phyloP scores from a whole-genome alignment of 2,113 vertebrate species.

The Pituophis catenifer region DNA sequence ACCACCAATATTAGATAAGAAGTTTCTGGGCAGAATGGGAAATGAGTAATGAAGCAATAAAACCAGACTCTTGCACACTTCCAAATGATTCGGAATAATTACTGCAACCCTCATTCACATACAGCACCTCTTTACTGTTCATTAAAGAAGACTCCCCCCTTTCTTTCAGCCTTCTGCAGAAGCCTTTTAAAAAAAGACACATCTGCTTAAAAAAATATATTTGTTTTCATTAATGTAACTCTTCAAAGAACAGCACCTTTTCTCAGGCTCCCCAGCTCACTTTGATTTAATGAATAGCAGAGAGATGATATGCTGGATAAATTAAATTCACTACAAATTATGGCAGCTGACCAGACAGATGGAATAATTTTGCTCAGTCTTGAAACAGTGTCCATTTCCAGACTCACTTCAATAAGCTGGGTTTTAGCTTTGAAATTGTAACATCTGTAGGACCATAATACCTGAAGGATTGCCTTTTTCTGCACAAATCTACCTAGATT shows the following conservation, averaged over 20 bases:
- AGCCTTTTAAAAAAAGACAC: not conserved
- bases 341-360: not conserved
- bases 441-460: not conserved
- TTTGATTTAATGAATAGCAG: not conserved
- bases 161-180: not conserved
- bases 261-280: not conserved
- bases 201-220: not conserved
- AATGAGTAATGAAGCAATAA: not conserved
- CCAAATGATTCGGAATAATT: not conserved
- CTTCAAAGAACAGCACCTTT: not conserved
- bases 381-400: not conserved
- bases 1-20: not conserved
- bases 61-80: not conserved
- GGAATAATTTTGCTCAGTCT: not conserved
- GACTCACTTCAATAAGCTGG: not conserved
- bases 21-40: conserved; percentile 17
- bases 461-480: not conserved
- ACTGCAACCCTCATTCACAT: not conserved
- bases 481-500: too few relatives aligned
- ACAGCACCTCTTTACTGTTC: not conserved
- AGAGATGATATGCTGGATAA: not conserved
- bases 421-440: not conserved
- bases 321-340: not conserved
- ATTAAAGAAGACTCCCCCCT: not conserved
- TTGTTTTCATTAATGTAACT: not conserved